These are phyloP conservation scores for Metopia argyrocephala DNA, from an alignment of 2,888 invertebrate species.

Conservation along the genomic window DNA sequence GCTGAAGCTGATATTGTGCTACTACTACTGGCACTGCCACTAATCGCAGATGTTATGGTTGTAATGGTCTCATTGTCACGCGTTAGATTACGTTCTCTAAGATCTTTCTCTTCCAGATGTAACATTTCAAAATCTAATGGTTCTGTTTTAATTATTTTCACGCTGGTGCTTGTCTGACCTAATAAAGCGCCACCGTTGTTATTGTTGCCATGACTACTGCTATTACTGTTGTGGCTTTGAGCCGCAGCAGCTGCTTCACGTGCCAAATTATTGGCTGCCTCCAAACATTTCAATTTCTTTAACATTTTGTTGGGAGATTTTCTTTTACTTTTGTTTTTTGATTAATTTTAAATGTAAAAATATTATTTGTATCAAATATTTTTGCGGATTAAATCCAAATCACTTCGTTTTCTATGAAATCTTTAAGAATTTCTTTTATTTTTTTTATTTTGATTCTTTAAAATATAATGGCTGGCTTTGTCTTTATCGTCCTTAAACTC, in stretches of 20 bases:
- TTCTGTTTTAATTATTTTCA: slow-evolving; percentile 76
- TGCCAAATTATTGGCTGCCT: slow-evolving; percentile 60
- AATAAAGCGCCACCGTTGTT: background rate
- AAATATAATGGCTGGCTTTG: slow-evolving; percentile 42
- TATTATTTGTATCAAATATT: background rate
- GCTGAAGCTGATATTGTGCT: too few relatives aligned
- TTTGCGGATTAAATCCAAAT: slow-evolving; percentile 59
- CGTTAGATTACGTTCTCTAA: slow-evolving; percentile 61
- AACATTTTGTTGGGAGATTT: slow-evolving; percentile 68
- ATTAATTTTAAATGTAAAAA: background rate
- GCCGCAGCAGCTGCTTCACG: slow-evolving; percentile 11
- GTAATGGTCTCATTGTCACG: slow-evolving; percentile 56
- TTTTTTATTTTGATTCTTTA: too few relatives aligned
- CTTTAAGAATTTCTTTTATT: slow-evolving; percentile 59
- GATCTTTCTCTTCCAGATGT: slow-evolving; percentile 70
- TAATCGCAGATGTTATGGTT: slow-evolving; percentile 42
- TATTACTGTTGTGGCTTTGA: background rate
- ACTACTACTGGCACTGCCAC: slow-evolving; percentile 33
- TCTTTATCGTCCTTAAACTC: too few relatives aligned
- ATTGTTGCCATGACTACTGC: background rate
- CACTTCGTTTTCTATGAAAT: slow-evolving; percentile 51
- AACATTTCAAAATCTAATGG: slow-evolving; percentile 76
- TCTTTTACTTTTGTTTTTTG: slow-evolving; percentile 43
- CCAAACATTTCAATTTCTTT: slow-evolving; percentile 76
- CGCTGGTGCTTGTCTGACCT: slow-evolving; percentile 50